Evolutionary conservation across 2,797 vertebrate species (phyloP).

Genomic region (Falco novaeseelandiae): DNA sequence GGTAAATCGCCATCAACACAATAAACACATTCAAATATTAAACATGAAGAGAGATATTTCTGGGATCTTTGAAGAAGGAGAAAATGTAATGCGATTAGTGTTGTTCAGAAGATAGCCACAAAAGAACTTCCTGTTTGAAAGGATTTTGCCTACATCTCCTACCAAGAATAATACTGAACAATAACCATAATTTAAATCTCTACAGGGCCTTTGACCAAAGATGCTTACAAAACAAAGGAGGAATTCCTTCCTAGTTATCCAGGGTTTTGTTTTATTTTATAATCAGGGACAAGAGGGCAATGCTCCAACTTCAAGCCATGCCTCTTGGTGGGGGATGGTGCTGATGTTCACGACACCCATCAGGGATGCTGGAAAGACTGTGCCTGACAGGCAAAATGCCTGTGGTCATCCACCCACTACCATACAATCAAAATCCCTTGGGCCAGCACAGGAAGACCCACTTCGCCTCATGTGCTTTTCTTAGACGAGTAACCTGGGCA

Average conservation of each 20-base stretch:
- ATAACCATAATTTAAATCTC: neutral
- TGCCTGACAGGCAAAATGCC: neutral
- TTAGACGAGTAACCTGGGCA: neutral
- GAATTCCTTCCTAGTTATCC: neutral
- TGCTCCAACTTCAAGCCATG: neutral
- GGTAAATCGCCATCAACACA: neutral
- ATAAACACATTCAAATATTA: neutral
- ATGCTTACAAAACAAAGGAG: neutral
- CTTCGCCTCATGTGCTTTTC: neutral
- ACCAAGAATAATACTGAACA: neutral
- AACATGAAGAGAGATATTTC: neutral
- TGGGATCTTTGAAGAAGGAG: neutral
- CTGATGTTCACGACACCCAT: rapidly evolving
- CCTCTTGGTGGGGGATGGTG: neutral
- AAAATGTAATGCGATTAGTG: neutral
- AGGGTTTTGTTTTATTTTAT: neutral
- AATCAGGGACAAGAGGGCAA: neutral
- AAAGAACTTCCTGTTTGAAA: conserved; percentile 15
- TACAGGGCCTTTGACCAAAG: neutral
- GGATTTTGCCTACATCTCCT: neutral
- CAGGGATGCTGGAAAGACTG: neutral
- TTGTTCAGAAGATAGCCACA: neutral
- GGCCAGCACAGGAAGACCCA: neutral
- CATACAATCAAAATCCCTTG: neutral
- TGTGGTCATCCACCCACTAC: rapidly evolving